These are phyloP conservation scores for Cydia splendana DNA, from an alignment of 1,140 invertebrate species.

Conservation along the genomic window DNA sequence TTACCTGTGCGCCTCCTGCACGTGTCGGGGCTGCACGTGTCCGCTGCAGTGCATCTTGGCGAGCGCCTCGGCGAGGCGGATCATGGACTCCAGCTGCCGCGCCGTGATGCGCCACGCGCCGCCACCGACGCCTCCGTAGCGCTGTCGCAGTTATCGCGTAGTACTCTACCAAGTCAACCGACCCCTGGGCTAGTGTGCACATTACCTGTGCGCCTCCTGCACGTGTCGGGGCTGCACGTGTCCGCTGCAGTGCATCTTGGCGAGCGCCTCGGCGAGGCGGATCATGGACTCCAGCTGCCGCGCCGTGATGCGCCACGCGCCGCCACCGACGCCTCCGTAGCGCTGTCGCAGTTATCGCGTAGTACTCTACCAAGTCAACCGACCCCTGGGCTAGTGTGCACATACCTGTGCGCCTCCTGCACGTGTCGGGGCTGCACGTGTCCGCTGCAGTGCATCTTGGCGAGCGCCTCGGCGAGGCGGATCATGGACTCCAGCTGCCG, in stretches of 20 bases:
- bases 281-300: no score
- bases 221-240: no score
- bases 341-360: no score
- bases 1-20: conserved; percentile 92
- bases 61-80: conserved; percentile 97
- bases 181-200: background rate
- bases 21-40: conserved; percentile 92
- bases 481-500: conserved; percentile 98
- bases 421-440: conserved; percentile 94
- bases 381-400: no score
- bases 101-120: conserved; percentile 98
- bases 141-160: conserved; percentile 38
- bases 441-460: conserved; percentile 96
- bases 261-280: no score
- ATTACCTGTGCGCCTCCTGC: no score
- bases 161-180: no score
- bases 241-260: no score
- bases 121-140: conserved; percentile 81
- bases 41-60: conserved; percentile 97
- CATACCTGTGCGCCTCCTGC: conserved; percentile 91
- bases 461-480: conserved; percentile 96
- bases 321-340: no score
- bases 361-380: no score
- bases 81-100: conserved; percentile 97
- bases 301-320: no score